Evolutionary conservation across 1,140 invertebrate species (phyloP).

Genomic region (Ceratina japonica): DNA sequence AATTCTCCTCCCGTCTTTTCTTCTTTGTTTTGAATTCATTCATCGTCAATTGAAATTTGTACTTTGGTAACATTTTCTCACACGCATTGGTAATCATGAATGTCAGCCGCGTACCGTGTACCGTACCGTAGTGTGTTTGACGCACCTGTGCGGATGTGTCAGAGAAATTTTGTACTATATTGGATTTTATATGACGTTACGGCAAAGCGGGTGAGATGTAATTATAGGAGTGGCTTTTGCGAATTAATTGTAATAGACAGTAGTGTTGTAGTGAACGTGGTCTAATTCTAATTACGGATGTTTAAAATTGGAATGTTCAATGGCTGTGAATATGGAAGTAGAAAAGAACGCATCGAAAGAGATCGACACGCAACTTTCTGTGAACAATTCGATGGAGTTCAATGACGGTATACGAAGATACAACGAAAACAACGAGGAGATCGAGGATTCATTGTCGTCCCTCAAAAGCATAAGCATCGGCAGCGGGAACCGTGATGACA

Average conservation of each 20-base stretch:
- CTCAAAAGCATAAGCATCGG: constrained; percentile 7
- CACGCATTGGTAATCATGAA: constrained; percentile 34
- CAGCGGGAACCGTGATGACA: constrained; percentile 6
- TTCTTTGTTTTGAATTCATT: too few species aligned
- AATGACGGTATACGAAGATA: constrained; percentile 29
- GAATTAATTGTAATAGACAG: constrained; percentile 37
- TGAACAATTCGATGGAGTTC: constrained; percentile 30
- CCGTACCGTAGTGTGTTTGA: constrained; percentile 45
- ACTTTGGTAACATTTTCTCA: constrained; percentile 23
- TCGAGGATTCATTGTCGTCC: constrained; percentile 9
- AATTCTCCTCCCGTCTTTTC: too few species aligned
- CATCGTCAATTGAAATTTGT: background rate
- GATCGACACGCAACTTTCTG: constrained; percentile 45
- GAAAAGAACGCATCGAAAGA: constrained; percentile 44
- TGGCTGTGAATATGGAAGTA: constrained; percentile 62
- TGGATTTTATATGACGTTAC: constrained; percentile 44
- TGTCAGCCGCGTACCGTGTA: constrained; percentile 44
- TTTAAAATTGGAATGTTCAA: constrained; percentile 62
- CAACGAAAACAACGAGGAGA: constrained; percentile 20
- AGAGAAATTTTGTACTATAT: constrained; percentile 52
- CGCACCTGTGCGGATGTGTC: constrained; percentile 55
- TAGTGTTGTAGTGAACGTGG: constrained; percentile 38
- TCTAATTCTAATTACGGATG: constrained; percentile 48
- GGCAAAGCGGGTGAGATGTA: constrained; percentile 25
- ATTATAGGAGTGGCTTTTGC: constrained; percentile 50